Evolutionary conservation across 2,797 vertebrate species (phyloP).

Genomic region (Siniperca undulata): DNA sequence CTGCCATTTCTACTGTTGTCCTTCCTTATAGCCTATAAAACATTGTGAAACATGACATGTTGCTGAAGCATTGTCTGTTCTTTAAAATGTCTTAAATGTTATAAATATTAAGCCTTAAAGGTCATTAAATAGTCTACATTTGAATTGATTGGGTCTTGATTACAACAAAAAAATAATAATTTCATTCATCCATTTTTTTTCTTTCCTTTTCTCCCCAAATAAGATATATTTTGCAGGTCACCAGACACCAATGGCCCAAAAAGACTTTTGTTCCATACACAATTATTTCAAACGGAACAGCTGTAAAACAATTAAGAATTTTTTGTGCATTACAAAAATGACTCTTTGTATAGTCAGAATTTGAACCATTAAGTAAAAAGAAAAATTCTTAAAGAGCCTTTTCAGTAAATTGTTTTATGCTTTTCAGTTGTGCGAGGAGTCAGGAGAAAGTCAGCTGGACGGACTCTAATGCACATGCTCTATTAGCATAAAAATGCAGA

Average conservation of each 20-base stretch:
- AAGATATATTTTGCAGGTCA: background rate
- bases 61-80: too few species aligned
- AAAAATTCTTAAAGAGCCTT: background rate
- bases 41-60: too few species aligned
- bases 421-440: constrained; percentile 5
- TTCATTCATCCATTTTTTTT: too few species aligned
- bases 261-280: background rate
- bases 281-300: background rate
- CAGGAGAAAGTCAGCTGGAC: background rate
- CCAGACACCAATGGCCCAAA: background rate
- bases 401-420: constrained; percentile 6
- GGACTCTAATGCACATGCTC: background rate
- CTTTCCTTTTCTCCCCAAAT: too few species aligned
- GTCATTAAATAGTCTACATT: too few species aligned
- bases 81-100: too few species aligned
- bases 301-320: background rate
- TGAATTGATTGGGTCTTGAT: too few species aligned
- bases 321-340: background rate
- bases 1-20: too few species aligned
- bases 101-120: too few species aligned
- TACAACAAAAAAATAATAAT: too few species aligned
- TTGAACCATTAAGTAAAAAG: background rate
- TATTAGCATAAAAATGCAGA: constrained; percentile 13
- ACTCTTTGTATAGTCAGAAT: background rate
- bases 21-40: too few species aligned